Base-by-base conservation (phyloP, 2,888 invertebrate genomes). In the Mythimna pallens region DNA sequence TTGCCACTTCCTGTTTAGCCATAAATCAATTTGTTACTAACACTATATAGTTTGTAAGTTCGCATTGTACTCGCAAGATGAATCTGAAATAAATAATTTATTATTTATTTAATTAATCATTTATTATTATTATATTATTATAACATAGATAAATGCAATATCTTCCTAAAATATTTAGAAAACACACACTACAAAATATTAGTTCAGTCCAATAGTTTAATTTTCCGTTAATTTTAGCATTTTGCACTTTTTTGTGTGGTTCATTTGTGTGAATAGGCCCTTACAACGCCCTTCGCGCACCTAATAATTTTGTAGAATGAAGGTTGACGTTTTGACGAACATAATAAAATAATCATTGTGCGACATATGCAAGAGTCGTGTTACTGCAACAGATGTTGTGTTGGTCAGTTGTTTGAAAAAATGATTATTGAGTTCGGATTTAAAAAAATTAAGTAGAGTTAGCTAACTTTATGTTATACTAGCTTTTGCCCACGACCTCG, bases 301-400 rank as follows among this genome's bases (percentile, higher is more conserved):
- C 88, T 89, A 87, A 90, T 92, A 90, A 92, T 92, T 92, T 89
- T 78, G 88, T 92, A 89, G 83, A 86, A 87, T 86, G 84, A 82
- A 87, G 65, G 78, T 62, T 86, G 88, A 89, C 84, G 85, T 86
- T 88, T 86, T 64, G 59, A 69, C 65, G 69, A 59, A 71, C 80
- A 77, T 87, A 88, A 88, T 87, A 22, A 54, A 17, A 59, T 70
- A 8, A 70, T 30, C 81, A 82, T 76, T 68, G 82, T 84, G 76
- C 73, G 77, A 76, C 73, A 70, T 65, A 69, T 70, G 67, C 61
- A 76, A 76, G 84, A 83, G 80, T 89, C 80, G 62, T 68, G 79
- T 88, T 88, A 82, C 84, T 69, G 36, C 64, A 74, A 59, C 88
- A 88, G 84, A 88, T 89, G 87, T 74, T 36, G 9, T 83, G 82